Conservation (phyloP, 2,113 vertebrate genomes). For the Chloropsis cyanopogon region DNA sequence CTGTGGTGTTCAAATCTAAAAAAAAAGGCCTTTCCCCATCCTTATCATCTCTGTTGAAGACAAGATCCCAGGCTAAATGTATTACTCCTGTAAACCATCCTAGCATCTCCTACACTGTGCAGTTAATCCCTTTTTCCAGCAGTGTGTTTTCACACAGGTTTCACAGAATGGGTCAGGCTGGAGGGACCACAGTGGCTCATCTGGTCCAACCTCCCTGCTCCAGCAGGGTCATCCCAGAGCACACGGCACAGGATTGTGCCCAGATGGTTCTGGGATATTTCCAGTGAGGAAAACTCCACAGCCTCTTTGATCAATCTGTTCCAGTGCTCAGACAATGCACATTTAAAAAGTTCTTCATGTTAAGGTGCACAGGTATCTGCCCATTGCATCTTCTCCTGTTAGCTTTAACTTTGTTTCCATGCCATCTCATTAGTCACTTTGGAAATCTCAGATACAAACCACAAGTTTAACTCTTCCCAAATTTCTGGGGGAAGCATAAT, state of each 20-base stretch:
- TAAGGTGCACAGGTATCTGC: not conserved
- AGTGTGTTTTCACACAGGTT: not conserved
- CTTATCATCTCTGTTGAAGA: not conserved
- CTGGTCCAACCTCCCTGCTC: not conserved
- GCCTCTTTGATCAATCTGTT: not conserved
- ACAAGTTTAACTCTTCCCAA: not conserved
- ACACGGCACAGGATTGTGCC: rapidly evolving
- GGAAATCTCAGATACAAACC: not conserved
- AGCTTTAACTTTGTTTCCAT: not conserved
- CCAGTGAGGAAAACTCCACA: not conserved
- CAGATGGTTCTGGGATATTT: not conserved
- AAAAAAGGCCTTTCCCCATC: not conserved
- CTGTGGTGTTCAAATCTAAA: not conserved
- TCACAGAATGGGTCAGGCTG: not conserved
- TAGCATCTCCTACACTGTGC: not conserved
- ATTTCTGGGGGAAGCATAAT: not conserved
- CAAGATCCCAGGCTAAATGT: not conserved
- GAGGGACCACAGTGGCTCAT: not conserved
- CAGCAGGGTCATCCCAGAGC: not conserved
- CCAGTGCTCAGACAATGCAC: not conserved
- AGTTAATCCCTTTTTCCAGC: not conserved
- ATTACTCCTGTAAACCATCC: not conserved
- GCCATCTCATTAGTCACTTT: not conserved
- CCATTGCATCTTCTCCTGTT: not conserved
- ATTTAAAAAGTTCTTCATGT: not conserved